Base-by-base conservation (phyloP, 2,888 invertebrate species). In the Cephus pulcher region DNA sequence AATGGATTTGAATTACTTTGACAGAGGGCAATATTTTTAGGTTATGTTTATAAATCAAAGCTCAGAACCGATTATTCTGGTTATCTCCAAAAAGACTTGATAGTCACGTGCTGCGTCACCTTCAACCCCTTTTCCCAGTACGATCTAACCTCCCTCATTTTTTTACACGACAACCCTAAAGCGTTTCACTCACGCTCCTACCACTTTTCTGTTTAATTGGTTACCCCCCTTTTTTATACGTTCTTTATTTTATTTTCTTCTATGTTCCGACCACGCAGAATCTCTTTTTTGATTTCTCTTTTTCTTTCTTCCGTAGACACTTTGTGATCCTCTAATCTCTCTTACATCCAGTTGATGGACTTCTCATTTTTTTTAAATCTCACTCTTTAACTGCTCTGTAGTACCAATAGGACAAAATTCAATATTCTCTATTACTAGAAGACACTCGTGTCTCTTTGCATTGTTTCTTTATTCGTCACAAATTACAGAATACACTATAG, bases 271-370 rank as follows among this genome's bases (percentile, higher is more conserved):
- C 71, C 3, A 35, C 37, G 37, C 32, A 35, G 32, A 40, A 23
- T 74, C 69, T 34, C 40, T 76, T 76, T 80, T 75, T 75, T 76
- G 75, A 77, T 79, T 79, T 74, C 75, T 81, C 77, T 78, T 81
- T 23, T 80, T 78, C 77, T 73, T 40, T 23, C 71, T 15, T 33
- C 32, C 23, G 23, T 23, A 2, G 71, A 6, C 71, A 34, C 71
- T 71, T 34, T 32, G 34, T 34, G 71, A 71, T 71, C 34, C 12
- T 30, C 9, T 71, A 15, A 15, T 71, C 32, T 71, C 23, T 56
- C 9, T 56, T 23, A 56, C 23, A 56, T 9, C 23, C 56, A 23
- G 0, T 56, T 23, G 56, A 23, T 56, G 23, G 9, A 56, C 56
- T 56, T 23, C 56, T 56, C 23, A 9, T 56, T 1, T 56, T 56